A percentile compares a stretch with the other conserved stretches of the same genome.
phyloP scores from a whole-genome alignment of 2,113 vertebrate genomes.

The Parotia lawesii region DNA sequence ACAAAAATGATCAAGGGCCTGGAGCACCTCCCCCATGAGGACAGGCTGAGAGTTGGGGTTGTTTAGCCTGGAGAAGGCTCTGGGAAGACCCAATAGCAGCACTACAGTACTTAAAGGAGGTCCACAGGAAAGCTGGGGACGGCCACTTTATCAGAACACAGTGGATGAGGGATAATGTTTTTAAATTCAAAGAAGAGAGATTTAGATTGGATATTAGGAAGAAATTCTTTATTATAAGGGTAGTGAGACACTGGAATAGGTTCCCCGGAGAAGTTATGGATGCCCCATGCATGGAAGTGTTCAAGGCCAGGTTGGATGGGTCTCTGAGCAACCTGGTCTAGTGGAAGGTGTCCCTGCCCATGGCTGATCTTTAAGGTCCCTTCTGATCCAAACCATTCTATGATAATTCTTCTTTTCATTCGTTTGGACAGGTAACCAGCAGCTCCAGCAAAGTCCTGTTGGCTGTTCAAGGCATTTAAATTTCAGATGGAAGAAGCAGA shows the following conservation, averaged over 20 bases:
- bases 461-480: background rate
- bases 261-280: background rate
- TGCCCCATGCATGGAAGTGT: background rate
- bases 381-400: background rate
- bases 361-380: background rate
- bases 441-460: background rate
- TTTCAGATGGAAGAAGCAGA: background rate
- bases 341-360: background rate
- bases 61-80: background rate
- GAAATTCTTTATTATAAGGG: background rate
- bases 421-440: background rate
- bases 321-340: background rate
- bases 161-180: background rate
- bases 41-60: background rate
- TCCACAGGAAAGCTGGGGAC: background rate
- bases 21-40: background rate
- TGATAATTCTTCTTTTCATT: background rate
- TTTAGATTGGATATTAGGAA: background rate
- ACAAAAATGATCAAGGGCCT: background rate
- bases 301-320: background rate
- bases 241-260: background rate
- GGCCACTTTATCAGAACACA: background rate
- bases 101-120: fast-evolving
- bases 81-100: background rate
- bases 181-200: background rate